Conservation (phyloP, 2,888 invertebrate species). For the Macrosoma leucophasiata region DNA sequence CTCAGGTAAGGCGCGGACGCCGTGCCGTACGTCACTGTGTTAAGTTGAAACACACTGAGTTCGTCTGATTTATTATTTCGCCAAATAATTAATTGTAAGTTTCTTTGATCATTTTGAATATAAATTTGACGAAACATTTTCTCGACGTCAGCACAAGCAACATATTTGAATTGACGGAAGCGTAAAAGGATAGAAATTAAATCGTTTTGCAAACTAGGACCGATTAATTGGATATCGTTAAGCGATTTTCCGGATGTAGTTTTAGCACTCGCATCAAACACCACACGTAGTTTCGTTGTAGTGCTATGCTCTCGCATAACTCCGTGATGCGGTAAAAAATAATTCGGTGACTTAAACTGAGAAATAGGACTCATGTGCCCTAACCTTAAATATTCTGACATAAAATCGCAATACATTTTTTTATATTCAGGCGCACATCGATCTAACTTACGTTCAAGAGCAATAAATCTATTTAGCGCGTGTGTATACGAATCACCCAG, state of each 20-base stretch:
- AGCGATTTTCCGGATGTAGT: slow-evolving; percentile 18
- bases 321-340: slow-evolving; percentile 30
- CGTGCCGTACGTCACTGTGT: slow-evolving; percentile 29
- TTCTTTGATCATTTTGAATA: slow-evolving; percentile 26
- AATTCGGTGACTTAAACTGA: slow-evolving; percentile 7
- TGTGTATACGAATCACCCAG: slow-evolving; percentile 19
- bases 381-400: slow-evolving; percentile 25
- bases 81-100: slow-evolving; percentile 36
- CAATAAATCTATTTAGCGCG: slow-evolving; percentile 18
- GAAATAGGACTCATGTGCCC: slow-evolving; percentile 23
- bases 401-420: slow-evolving; percentile 24
- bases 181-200: slow-evolving; percentile 29
- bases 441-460: slow-evolving; percentile 21
- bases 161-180: slow-evolving; percentile 22
- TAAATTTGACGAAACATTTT: slow-evolving; percentile 32
- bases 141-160: slow-evolving; percentile 13
- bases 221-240: slow-evolving; percentile 24
- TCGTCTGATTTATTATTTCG: slow-evolving; percentile 15
- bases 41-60: slow-evolving; percentile 19
- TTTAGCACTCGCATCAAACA: slow-evolving; percentile 28
- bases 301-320: slow-evolving; percentile 21
- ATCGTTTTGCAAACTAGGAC: slow-evolving; percentile 21
- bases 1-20: slow-evolving; percentile 25
- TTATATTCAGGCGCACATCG: slow-evolving; percentile 17
- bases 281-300: slow-evolving; percentile 28